These are phyloP conservation scores for Latrodectus geometricus DNA, from an alignment of 1,140 invertebrate species.

Conservation along the genomic window DNA sequence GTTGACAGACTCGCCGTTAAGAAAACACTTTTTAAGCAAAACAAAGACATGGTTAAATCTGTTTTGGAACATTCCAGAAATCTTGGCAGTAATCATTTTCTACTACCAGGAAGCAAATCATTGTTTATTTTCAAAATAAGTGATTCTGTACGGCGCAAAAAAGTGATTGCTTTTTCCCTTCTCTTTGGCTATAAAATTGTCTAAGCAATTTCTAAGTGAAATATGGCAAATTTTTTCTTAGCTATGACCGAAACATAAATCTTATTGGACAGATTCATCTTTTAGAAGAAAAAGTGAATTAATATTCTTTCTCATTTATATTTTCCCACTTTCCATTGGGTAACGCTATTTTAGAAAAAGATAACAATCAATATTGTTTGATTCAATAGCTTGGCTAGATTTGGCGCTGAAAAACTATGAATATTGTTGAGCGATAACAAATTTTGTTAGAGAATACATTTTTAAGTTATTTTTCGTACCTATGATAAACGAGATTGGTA, in stretches of 20 bases:
- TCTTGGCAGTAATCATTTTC: not conserved
- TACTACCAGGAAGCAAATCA: not conserved
- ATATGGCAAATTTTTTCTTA: constrained; percentile 10
- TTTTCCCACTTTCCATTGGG: not conserved
- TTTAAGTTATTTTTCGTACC: no score
- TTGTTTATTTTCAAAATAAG: not conserved
- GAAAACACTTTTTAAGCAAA: not conserved
- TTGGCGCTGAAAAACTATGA: not conserved
- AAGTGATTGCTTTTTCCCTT: constrained; percentile 26
- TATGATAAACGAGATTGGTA: not conserved
- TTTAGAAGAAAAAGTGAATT: constrained; percentile 13
- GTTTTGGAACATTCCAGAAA: not conserved
- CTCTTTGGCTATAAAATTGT: constrained; percentile 25
- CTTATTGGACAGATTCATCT: constrained; percentile 20
- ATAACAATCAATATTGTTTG: constrained; percentile 18
- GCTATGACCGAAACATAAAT: constrained; percentile 8
- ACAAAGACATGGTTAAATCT: not conserved
- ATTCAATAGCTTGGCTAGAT: constrained; percentile 1
- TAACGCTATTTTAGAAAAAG: not conserved
- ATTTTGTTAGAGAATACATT: not conserved
- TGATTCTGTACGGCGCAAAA: not conserved
- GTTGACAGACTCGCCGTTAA: not conserved
- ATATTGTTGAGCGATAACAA: not conserved
- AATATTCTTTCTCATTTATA: constrained; percentile 21
- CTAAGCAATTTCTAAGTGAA: constrained; percentile 4